Evolutionary conservation across 1,140 invertebrate species (phyloP).

Genomic region (Macrobrachium rosenbergii): DNA sequence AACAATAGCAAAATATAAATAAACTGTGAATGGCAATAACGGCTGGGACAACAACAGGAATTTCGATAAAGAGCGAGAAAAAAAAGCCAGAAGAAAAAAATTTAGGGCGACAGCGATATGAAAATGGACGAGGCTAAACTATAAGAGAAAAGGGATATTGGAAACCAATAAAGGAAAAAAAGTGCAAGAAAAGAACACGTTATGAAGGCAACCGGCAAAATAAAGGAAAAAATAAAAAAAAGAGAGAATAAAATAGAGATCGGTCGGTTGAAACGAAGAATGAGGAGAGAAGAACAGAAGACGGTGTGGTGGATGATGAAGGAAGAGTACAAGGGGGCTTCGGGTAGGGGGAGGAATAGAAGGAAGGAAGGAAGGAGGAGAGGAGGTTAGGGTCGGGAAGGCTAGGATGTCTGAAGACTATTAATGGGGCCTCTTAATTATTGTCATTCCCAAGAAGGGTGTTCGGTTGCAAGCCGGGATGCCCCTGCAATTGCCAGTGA

Average conservation of each 20-base stretch:
- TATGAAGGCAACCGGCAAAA: neutral
- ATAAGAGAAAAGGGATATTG: neutral
- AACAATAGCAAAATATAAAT: too few relatives aligned
- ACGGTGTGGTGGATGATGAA: neutral
- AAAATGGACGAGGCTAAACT: neutral
- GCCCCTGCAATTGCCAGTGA: constrained; percentile 10
- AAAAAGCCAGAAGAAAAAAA: neutral
- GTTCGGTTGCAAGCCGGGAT: constrained; percentile 22
- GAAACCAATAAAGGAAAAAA: neutral
- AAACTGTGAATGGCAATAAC: too few relatives aligned
- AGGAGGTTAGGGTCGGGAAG: neutral
- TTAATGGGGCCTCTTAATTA: constrained; percentile 48
- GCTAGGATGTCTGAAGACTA: constrained; percentile 18
- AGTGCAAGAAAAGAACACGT: too few relatives aligned
- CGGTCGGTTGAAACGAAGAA: neutral
- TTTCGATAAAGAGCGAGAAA: neutral
- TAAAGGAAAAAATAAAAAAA: neutral
- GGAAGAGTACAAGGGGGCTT: neutral
- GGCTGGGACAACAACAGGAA: too few relatives aligned
- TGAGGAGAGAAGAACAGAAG: neutral
- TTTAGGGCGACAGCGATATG: neutral
- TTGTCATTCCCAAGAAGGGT: constrained; percentile 28
- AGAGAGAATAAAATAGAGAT: neutral
- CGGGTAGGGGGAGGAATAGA: neutral
- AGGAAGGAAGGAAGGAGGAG: neutral